A percentile compares a stretch with the other conserved stretches of the same genome.
Evolutionary conservation across 1,140 invertebrate species (phyloP).

Genomic region (Eupeodes corollae): DNA sequence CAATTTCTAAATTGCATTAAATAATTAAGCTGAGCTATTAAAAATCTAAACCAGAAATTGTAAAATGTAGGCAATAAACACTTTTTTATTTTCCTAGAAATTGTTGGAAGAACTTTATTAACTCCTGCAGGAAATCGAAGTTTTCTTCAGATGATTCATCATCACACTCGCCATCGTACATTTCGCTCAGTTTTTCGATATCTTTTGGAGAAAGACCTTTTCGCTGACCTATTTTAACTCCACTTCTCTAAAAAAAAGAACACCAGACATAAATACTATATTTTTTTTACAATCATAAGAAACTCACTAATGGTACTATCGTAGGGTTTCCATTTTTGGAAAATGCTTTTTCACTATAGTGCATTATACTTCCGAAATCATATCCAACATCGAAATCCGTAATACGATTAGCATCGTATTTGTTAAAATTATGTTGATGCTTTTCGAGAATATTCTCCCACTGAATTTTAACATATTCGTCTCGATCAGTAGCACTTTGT

Average conservation of each 20-base stretch:
- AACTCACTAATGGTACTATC: slow-evolving; percentile 43
- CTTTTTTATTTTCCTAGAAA: too few relatives aligned
- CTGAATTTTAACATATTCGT: slow-evolving; percentile 54
- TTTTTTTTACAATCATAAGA: neutral
- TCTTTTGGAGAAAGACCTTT: slow-evolving; percentile 53
- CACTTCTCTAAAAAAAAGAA: neutral
- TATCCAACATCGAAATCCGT: slow-evolving; percentile 52
- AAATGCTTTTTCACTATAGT: slow-evolving; percentile 54
- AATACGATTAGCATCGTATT: slow-evolving; percentile 50
- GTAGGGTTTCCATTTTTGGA: slow-evolving; percentile 49
- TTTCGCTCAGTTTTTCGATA: slow-evolving; percentile 49
- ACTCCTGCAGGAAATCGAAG: too few relatives aligned
- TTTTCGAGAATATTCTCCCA: slow-evolving; percentile 53
- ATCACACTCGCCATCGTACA: slow-evolving; percentile 47
- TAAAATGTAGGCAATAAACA: too few relatives aligned
- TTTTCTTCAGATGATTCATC: slow-evolving; percentile 1
- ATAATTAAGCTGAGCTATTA: too few relatives aligned
- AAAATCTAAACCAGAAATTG: too few relatives aligned
- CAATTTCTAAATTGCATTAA: too few relatives aligned
- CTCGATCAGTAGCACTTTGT: slow-evolving; percentile 57
- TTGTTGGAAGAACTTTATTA: too few relatives aligned
- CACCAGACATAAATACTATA: neutral
- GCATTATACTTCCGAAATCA: slow-evolving; percentile 62
- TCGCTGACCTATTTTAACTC: slow-evolving; percentile 48
- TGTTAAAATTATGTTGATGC: slow-evolving; percentile 56